phyloP scores from a whole-genome alignment of 2,797 vertebrate genomes.

The Emys orbicularis region DNA sequence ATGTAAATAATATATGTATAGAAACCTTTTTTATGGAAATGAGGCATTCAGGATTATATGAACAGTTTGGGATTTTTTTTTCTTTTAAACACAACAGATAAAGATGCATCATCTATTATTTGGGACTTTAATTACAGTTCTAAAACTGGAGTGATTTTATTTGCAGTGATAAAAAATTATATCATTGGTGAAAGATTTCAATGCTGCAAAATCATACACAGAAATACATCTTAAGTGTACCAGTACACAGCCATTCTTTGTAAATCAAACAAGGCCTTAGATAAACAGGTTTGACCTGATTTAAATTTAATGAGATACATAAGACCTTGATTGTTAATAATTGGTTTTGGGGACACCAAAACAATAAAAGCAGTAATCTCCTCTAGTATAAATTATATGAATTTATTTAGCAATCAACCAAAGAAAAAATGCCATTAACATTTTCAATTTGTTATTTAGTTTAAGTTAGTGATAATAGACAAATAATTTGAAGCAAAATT shows the following conservation, averaged over 20 bases:
- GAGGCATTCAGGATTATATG: slow-evolving; percentile 75
- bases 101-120: slow-evolving; percentile 74
- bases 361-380: slow-evolving; percentile 66
- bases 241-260: slow-evolving; percentile 36
- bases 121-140: slow-evolving; percentile 80
- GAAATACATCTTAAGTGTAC: slow-evolving; percentile 24
- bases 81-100: slow-evolving; percentile 72
- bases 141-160: slow-evolving; percentile 78
- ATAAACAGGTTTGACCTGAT: slow-evolving; percentile 61
- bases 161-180: slow-evolving; percentile 47
- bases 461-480: slow-evolving; percentile 36
- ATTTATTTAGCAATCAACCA: slow-evolving; percentile 57
- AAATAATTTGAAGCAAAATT: slow-evolving; percentile 54
- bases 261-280: slow-evolving; percentile 48
- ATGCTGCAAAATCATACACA: slow-evolving; percentile 16
- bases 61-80: slow-evolving; percentile 61
- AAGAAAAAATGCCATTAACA: slow-evolving; percentile 23
- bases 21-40: slow-evolving; percentile 81
- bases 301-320: slow-evolving; percentile 54
- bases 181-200: not conserved
- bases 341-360: slow-evolving; percentile 57
- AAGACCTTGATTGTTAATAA: slow-evolving; percentile 63
- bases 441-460: slow-evolving; percentile 46
- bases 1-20: slow-evolving; percentile 82
- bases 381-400: slow-evolving; percentile 57